These are phyloP conservation scores for Penelope pileata DNA, from an alignment of 2,113 vertebrate genomes.

Conservation along the genomic window DNA sequence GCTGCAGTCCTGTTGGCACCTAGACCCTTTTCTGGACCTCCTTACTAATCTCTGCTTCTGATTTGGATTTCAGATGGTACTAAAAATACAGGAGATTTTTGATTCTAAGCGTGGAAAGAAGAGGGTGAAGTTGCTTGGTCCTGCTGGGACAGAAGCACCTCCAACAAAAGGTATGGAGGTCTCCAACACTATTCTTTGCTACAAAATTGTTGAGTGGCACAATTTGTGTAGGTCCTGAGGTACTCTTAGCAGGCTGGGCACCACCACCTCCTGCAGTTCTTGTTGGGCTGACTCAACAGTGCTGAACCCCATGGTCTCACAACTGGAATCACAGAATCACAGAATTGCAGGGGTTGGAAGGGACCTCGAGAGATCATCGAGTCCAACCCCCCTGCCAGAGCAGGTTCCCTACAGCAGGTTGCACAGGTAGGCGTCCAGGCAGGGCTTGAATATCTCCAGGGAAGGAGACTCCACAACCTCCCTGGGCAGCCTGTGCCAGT, in stretches of 20 bases:
- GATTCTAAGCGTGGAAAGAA: slow-evolving; percentile 93
- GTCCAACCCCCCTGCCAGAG: too few relatives aligned
- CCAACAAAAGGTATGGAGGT: slow-evolving; percentile 82
- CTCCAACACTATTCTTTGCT: not conserved
- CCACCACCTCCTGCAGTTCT: not conserved
- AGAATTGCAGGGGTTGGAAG: too few relatives aligned
- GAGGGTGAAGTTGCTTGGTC: slow-evolving; percentile 83
- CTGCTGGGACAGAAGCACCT: slow-evolving; percentile 72
- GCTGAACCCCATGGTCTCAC: not conserved
- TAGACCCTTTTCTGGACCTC: not conserved
- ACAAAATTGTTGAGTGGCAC: not conserved
- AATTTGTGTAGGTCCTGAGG: not conserved
- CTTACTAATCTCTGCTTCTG: slow-evolving; percentile 25
- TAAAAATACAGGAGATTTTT: slow-evolving; percentile 93
- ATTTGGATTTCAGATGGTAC: slow-evolving; percentile 84
- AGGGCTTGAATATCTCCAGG: too few relatives aligned
- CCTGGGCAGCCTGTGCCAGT: too few relatives aligned
- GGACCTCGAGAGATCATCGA: too few relatives aligned
- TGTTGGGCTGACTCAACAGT: not conserved
- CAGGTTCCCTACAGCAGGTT: too few relatives aligned
- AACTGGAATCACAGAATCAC: too few relatives aligned
- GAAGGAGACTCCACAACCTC: too few relatives aligned
- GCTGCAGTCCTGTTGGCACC: not conserved
- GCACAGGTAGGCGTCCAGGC: too few relatives aligned
- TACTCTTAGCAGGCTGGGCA: not conserved